Evolutionary conservation across 30 jellyfish, hydroid and myxozoan species (phyloP), one percentile per base, ranked within the genome.

Genomic region (Aurelia sp.): DNA sequence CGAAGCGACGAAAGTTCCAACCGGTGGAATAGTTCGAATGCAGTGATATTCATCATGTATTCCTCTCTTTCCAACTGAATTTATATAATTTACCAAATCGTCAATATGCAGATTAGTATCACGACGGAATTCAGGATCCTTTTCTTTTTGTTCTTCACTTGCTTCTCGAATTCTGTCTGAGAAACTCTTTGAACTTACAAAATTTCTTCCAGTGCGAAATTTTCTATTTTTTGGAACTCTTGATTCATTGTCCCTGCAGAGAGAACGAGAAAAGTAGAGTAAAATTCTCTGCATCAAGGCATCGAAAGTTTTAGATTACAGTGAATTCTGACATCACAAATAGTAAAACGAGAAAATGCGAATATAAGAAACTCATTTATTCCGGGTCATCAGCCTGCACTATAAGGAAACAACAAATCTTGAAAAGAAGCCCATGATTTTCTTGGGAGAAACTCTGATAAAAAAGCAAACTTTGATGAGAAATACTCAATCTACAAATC

Each of bases 11-110:
- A 86, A 92, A 21, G 61, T 63, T 22, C 98, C 98, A 21, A 41
- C 13, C 0, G 97, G 98, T 6, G 98, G 95, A n/a, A 86, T 72
- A n/a, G 89, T 67, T 22, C 84, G 70, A 40, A 92, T 44, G 50
- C 87, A 61, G n/a, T 65, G 89, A 67, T 85, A 92, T 60, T 92
- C 98, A 31, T 66, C 88, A n/a, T 66, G 89, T n/a, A 92, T 63
- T 30, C 98, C 95, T 18, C 81, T 76, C 15, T 67, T 77, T 40
- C 98, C 97, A 17, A 79, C 87, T 24, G 79, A 19, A 35, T 72
- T 64, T 73, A 92, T 59, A 65, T 92, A 71, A n/a, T 67, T 67
- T 4, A 86, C 80, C 52, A 92, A 47, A 5, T 86, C 91, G n/a
- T 70, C 91, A 12, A 92, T 63, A 30, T 61, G 63, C 30, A 63